Percentiles rank a stretch among this genome's conserved stretches.
Evolutionary conservation across 1,140 invertebrate genomes (phyloP).

Genomic region (fruit fly (Drosophila melanogaster)): DNA sequence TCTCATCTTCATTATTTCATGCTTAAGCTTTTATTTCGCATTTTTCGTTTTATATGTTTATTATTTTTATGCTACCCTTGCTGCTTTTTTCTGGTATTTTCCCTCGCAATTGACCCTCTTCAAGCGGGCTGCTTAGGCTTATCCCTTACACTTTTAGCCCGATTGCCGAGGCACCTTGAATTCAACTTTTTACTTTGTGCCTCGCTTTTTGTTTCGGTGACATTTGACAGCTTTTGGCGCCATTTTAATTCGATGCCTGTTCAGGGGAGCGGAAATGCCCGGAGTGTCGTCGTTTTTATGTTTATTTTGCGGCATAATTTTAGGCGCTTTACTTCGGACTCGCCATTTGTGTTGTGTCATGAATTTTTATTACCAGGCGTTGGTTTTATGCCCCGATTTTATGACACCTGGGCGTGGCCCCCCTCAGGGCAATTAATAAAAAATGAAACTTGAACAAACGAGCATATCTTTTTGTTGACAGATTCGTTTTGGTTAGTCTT

Average conservation of each 20-base stretch:
- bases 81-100: constrained; percentile 57
- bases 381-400: constrained; percentile 54
- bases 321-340: constrained; percentile 26
- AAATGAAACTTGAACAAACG: constrained; percentile 50
- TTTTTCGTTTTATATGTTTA: constrained; percentile 40
- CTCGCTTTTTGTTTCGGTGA: constrained; percentile 45
- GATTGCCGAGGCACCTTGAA: constrained; percentile 46
- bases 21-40: constrained; percentile 58
- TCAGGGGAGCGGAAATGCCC: constrained; percentile 28
- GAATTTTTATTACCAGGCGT: constrained; percentile 62
- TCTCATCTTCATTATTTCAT: constrained; percentile 53
- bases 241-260: constrained; percentile 68
- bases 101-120: constrained; percentile 43
- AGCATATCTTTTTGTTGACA: constrained; percentile 27
- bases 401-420: constrained; percentile 27
- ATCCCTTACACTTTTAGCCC: constrained; percentile 61
- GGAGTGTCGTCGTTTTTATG: constrained; percentile 55
- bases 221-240: constrained; percentile 78
- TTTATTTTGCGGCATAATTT: constrained; percentile 67
- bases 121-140: constrained; percentile 27
- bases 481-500: constrained; percentile 24
- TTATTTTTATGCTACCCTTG: constrained; percentile 21
- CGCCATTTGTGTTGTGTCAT: constrained; percentile 63
- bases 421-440: constrained; percentile 61
- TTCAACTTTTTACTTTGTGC: constrained; percentile 49